A percentile compares a stretch with the other conserved stretches of the same genome.
Conservation (phyloP, 2,888 invertebrate genomes). For the Drosophila rellima region DNA sequence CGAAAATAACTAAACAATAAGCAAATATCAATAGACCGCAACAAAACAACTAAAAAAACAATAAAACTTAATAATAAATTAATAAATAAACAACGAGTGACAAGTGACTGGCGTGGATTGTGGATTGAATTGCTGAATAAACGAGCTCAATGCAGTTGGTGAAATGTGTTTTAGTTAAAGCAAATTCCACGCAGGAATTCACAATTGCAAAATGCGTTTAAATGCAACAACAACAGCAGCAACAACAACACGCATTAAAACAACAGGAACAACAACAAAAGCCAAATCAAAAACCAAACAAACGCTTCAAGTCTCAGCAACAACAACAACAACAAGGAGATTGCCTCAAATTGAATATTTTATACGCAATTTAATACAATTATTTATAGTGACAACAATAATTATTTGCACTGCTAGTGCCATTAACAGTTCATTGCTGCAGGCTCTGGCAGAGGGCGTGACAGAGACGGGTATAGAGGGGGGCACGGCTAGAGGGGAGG, state of each 20-base stretch:
- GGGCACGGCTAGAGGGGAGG: not conserved
- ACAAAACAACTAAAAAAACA: slow-evolving; percentile 1
- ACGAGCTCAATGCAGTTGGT: slow-evolving; percentile 71
- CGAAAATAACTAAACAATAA: slow-evolving; percentile 6
- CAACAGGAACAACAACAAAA: slow-evolving; percentile 18
- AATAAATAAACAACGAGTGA: not conserved
- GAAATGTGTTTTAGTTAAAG: slow-evolving; percentile 74
- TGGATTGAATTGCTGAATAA: slow-evolving; percentile 17
- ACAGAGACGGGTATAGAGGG: not conserved
- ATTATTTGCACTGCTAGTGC: slow-evolving; percentile 51
- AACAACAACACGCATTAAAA: slow-evolving; percentile 39
- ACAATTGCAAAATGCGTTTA: slow-evolving; percentile 76
- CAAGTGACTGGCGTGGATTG: slow-evolving; percentile 16
- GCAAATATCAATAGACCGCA: slow-evolving; percentile 1
- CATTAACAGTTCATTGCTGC: slow-evolving; percentile 36
- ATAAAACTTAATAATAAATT: not conserved
- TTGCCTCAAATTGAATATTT: slow-evolving; percentile 55
- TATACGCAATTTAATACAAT: slow-evolving; percentile 58
- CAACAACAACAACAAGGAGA: slow-evolving; percentile 9
- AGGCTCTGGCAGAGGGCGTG: slow-evolving; percentile 19
- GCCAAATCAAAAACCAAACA: slow-evolving; percentile 28
- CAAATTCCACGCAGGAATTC: slow-evolving; percentile 69
- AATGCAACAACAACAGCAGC: slow-evolving; percentile 67
- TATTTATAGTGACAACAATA: slow-evolving; percentile 62
- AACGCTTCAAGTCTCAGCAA: slow-evolving; percentile 39